Evolutionary conservation across 30 jellyfish, hydroid and myxozoan species (phyloP).

Genomic region (Pseudorhiza aurosa): DNA sequence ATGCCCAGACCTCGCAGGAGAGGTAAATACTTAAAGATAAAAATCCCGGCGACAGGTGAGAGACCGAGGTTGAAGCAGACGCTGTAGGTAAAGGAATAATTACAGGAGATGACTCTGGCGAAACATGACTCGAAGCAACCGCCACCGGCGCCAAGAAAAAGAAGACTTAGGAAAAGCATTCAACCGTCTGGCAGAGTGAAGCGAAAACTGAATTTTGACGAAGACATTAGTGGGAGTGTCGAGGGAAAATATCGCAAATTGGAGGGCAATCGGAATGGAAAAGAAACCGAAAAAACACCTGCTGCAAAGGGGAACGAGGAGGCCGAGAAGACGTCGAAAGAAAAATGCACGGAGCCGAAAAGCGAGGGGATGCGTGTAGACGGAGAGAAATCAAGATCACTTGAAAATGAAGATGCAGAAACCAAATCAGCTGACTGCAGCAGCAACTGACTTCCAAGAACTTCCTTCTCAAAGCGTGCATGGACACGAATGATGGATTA

Average conservation of each 20-base stretch:
- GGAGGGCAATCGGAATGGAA: not conserved
- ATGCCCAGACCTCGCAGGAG: conserved; percentile 65
- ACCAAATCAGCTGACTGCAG: no score
- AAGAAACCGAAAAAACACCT: not conserved
- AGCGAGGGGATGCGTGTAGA: no score
- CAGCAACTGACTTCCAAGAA: no score
- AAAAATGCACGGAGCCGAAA: no score
- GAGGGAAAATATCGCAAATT: not conserved
- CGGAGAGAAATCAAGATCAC: no score
- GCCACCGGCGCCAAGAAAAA: conserved; percentile 66
- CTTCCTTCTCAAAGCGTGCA: no score
- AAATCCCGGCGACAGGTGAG: conserved; percentile 31
- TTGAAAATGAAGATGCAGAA: no score
- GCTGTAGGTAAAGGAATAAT: not conserved
- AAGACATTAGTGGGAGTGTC: not conserved
- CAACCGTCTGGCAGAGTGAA: conserved; percentile 42
- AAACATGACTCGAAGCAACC: conserved; percentile 42
- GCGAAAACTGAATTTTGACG: conserved; percentile 56
- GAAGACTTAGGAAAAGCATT: conserved; percentile 13
- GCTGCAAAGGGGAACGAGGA: not conserved
- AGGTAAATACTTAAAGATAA: conserved; percentile 9
- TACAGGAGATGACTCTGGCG: not conserved
- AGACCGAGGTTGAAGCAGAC: no score
- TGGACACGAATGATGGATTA: no score
- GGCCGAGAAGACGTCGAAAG: not conserved